These are phyloP conservation scores for Phengaris alcon DNA, from an alignment of 2,888 invertebrate species.

Conservation along the genomic window DNA sequence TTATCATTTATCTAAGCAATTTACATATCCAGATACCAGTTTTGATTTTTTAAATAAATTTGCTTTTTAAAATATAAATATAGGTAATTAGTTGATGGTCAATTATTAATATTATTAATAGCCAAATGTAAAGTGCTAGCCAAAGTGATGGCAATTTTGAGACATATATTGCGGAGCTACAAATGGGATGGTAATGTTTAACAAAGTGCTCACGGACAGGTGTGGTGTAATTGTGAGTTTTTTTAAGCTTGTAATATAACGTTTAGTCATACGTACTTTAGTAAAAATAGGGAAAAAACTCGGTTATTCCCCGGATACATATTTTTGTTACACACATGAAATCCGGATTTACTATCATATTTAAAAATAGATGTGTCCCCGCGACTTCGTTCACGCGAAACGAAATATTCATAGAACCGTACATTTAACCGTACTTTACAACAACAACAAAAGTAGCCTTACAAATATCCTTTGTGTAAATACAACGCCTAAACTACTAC, in stretches of 20 bases:
- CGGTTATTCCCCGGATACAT: conserved; percentile 15
- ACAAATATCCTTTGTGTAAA: no score
- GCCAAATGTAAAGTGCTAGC: background rate
- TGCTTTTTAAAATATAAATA: background rate
- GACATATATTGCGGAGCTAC: no score
- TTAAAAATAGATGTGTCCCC: conserved; percentile 11
- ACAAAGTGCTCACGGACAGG: no score
- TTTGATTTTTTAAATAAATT: conserved; percentile 1
- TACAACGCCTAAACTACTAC: no score
- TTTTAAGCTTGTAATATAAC: no score
- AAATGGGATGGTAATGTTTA: no score
- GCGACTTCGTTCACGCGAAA: no score
- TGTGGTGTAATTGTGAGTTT: no score
- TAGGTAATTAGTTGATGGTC: background rate
- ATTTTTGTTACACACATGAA: background rate
- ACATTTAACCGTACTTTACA: no score
- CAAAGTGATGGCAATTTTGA: background rate
- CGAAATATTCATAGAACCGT: no score
- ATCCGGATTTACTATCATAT: conserved; percentile 10
- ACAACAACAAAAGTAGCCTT: no score
- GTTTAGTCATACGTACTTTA: background rate
- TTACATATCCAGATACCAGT: background rate
- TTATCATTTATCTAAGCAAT: background rate
- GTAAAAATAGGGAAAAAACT: background rate
- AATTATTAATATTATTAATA: background rate